Base-by-base conservation (phyloP, 2,888 invertebrate genomes). In the Patella ulyssiponensis region DNA sequence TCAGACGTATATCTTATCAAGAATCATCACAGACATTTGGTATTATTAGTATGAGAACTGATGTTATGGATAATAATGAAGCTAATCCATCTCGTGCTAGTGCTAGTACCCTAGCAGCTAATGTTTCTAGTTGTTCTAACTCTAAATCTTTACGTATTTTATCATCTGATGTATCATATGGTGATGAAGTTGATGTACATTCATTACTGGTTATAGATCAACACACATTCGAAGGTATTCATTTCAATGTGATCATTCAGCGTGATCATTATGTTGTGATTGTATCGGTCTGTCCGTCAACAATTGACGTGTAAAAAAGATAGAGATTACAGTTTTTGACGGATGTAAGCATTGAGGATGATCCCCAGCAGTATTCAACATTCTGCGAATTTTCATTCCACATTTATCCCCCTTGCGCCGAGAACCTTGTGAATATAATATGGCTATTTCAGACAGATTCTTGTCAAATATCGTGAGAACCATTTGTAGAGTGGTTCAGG, bases 1-100 rank as follows among this genome's bases (percentile, higher is more conserved):
- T 44, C 44, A 91, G 97, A 75, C 93, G 98, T 79, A 98, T 99
- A 88, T 96, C 98, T 0, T 97, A 99, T 91, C 99, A 99, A 91
- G 98, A 91, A 73, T 79, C 89, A 0, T 90, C 92, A 5, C 93
- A 96, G 94, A 97, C 98, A 2, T 98, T 99, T 93, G 98, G 97
- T 71, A 96, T 99, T 11, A 94, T 98, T 52, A 96, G 97, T 0
- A 95, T 96, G 93, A 94, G 99, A 53, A 94, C 96, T 85, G 98
- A 98, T 92, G 94, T 96, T 74, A 87, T 88, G 77, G 97, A 96
- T 85, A 94, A 94, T 79, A 93, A 94, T n/a, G 95, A 95, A 0
- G 92, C 80, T n/a, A 84, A 95, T 1, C 94, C 94, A 0, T 92
- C 94, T 27, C 92, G 95, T 77, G 94, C 94, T 2, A 95, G 95